A percentile compares a stretch with the other conserved stretches of the same genome.
Conservation (phyloP, 1,140 invertebrate genomes). For the Drosophila mauritiana region DNA sequence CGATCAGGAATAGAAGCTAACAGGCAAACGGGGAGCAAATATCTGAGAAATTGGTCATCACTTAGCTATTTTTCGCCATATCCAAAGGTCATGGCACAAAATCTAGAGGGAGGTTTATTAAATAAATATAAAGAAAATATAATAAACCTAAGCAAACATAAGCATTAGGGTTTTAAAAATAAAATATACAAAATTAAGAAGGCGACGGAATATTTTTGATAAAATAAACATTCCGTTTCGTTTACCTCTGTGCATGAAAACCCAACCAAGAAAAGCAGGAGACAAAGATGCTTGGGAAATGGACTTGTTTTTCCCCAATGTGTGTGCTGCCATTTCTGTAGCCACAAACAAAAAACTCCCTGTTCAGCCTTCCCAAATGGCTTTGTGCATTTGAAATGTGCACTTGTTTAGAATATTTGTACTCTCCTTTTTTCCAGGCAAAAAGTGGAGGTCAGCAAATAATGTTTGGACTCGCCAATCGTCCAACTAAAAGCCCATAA, state of each 20-base stretch:
- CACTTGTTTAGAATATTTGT: constrained; percentile 4
- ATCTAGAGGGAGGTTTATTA: not conserved
- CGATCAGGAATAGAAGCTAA: constrained; percentile 6
- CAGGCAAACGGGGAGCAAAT: not conserved
- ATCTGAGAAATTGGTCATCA: constrained; percentile 5
- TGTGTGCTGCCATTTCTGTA: constrained; percentile 16
- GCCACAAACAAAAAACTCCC: constrained; percentile 22
- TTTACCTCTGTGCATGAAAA: not conserved
- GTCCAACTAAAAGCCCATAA: constrained; percentile 67
- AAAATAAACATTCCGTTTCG: too few species aligned
- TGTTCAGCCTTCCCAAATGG: constrained; percentile 12
- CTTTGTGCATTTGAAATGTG: constrained; percentile 32
- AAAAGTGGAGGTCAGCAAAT: constrained; percentile 12
- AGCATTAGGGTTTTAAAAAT: too few species aligned
- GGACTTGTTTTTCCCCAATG: constrained; percentile 18
- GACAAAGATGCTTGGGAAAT: too few species aligned
- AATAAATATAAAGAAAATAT: not conserved
- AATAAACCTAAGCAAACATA: too few species aligned
- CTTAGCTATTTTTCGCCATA: not conserved
- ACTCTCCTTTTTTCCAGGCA: not conserved
- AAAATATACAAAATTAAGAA: too few species aligned
- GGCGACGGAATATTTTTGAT: too few species aligned
- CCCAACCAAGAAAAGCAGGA: too few species aligned
- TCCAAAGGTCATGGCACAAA: not conserved
- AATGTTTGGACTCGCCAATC: constrained; percentile 41